Conservation (phyloP, 2,113 vertebrate species). For the Pygoscelis antarcticus region DNA sequence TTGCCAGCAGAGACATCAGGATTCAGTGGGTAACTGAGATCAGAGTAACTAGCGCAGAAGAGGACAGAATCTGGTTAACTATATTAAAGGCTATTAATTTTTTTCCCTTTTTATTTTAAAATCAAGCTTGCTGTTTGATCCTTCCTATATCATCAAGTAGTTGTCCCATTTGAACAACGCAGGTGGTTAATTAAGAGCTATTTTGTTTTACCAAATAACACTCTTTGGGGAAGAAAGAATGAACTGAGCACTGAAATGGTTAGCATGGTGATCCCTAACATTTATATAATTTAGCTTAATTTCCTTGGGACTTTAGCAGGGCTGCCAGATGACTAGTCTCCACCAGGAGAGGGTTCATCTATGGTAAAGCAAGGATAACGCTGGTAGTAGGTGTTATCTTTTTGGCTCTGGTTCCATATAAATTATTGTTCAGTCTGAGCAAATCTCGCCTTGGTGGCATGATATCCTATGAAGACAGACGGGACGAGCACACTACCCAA, state of each 20-base stretch:
- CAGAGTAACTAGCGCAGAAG: neutral
- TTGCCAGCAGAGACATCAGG: slow-evolving; percentile 2
- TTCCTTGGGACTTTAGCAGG: neutral
- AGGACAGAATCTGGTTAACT: neutral
- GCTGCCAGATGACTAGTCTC: neutral
- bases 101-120: neutral
- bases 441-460: neutral
- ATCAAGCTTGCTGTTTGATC: neutral
- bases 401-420: neutral
- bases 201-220: slow-evolving; percentile 8
- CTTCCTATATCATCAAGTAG: neutral
- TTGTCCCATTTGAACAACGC: neutral
- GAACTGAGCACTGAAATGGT: neutral
- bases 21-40: neutral
- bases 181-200: slow-evolving; percentile 38
- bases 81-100: neutral
- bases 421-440: neutral
- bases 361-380: neutral
- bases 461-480: accelerated
- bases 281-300: neutral
- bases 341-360: too few species aligned
- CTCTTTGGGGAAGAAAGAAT: neutral
- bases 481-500: neutral
- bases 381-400: neutral
- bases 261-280: neutral